A percentile compares a stretch with the other conserved stretches of the same genome.
Evolutionary conservation across 2,888 invertebrate genomes (phyloP).

Genomic region (Nemotelus pantherinus): DNA sequence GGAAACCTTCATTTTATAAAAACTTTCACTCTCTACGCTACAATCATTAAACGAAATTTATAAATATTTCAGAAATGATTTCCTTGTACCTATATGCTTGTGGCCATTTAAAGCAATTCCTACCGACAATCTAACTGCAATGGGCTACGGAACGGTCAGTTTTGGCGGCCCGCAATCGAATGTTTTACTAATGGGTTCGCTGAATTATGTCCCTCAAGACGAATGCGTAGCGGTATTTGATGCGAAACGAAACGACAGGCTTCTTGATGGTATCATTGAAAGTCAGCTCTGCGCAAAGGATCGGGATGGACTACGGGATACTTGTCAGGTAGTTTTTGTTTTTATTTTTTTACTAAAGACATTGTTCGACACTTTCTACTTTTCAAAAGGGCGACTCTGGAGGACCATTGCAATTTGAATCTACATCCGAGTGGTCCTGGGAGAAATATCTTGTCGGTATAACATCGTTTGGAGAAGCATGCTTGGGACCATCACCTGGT

Average conservation of each 20-base stretch:
- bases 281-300: slow-evolving; percentile 59
- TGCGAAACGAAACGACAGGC: background rate
- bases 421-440: slow-evolving; percentile 26
- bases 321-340: slow-evolving; percentile 53
- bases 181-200: slow-evolving; percentile 24
- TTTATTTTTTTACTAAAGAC: background rate
- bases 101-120: slow-evolving; percentile 56
- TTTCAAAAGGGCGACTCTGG: slow-evolving; percentile 53
- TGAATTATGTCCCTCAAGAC: slow-evolving; percentile 1
- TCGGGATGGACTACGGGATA: slow-evolving; percentile 53
- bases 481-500: slow-evolving; percentile 24
- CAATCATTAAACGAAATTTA: too few species aligned
- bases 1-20: too few species aligned
- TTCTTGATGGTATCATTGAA: background rate
- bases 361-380: slow-evolving; percentile 53
- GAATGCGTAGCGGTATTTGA: background rate
- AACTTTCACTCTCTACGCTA: too few species aligned
- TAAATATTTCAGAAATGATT: too few species aligned
- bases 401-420: slow-evolving; percentile 49
- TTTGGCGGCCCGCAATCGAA: slow-evolving; percentile 34
- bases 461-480: slow-evolving; percentile 46
- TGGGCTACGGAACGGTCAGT: slow-evolving; percentile 36
- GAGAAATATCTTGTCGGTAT: slow-evolving; percentile 50
- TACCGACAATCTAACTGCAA: background rate
- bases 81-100: slow-evolving; percentile 65